Evolutionary conservation across 2,797 vertebrate genomes (phyloP).

Genomic region (Notolepis coatsorum): DNA sequence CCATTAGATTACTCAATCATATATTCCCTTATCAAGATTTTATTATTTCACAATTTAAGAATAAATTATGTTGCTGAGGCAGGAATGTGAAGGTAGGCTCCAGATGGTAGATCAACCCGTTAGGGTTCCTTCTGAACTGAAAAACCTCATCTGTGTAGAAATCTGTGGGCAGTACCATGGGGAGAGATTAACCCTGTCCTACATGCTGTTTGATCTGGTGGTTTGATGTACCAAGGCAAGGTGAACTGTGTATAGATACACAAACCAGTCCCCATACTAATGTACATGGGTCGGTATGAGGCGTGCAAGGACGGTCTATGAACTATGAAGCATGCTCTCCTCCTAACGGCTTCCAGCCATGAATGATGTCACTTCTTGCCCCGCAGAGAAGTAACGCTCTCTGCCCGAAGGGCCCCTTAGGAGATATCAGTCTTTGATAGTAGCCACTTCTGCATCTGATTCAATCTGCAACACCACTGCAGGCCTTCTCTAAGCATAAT

Average conservation of each 20-base stretch:
- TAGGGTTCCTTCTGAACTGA: constrained; percentile 35
- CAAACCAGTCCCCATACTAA: constrained; percentile 40
- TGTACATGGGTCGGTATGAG: constrained; percentile 28
- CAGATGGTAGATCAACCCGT: constrained; percentile 37
- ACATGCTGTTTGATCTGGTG: constrained; percentile 69
- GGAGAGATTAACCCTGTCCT: constrained; percentile 70
- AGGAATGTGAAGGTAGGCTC: constrained; percentile 21
- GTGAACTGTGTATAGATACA: constrained; percentile 38
- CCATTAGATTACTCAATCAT: neutral
- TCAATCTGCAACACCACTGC: constrained; percentile 71
- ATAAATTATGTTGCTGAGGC: constrained; percentile 20
- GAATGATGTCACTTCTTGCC: constrained; percentile 79
- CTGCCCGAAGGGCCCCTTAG: constrained; percentile 74
- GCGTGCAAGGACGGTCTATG: constrained; percentile 51
- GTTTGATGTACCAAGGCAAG: constrained; percentile 55
- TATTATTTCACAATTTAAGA: constrained; percentile 10
- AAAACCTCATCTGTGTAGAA: constrained; percentile 53
- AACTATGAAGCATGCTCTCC: constrained; percentile 49
- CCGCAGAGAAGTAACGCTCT: constrained; percentile 74
- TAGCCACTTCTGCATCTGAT: constrained; percentile 69
- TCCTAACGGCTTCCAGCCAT: constrained; percentile 71
- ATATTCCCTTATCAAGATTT: neutral
- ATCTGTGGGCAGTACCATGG: constrained; percentile 49
- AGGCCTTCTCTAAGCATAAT: constrained; percentile 45
- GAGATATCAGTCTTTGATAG: constrained; percentile 77